These are phyloP conservation scores for Anseranas semipalmata DNA, from an alignment of 2,113 vertebrate species.

Conservation along the genomic window DNA sequence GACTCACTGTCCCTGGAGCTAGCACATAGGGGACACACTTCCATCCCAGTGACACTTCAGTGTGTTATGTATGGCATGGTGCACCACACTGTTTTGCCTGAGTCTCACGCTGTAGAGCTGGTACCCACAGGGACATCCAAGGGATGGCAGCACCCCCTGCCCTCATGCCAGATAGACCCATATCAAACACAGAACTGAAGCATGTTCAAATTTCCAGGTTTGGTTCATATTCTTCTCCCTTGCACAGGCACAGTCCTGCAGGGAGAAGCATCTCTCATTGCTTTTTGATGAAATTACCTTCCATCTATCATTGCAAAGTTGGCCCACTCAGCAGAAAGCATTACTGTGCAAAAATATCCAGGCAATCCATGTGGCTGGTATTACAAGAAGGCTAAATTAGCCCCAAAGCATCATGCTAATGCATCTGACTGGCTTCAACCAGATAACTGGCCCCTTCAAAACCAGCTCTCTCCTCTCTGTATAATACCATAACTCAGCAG, in stretches of 20 bases:
- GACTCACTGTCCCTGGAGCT: background rate
- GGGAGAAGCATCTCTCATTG: background rate
- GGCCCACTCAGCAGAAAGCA: background rate
- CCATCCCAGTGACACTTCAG: background rate
- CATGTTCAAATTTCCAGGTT: background rate
- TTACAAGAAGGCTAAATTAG: background rate
- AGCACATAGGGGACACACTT: background rate
- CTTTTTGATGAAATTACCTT: background rate
- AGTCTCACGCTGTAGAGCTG: accelerated
- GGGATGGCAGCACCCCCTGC: background rate
- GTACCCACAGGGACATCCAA: background rate
- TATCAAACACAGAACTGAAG: background rate
- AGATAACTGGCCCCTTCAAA: background rate
- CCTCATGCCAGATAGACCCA: too few relatives aligned
- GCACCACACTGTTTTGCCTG: accelerated
- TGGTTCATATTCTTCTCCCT: background rate
- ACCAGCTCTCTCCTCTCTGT: background rate
- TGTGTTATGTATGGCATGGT: accelerated
- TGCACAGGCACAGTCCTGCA: accelerated
- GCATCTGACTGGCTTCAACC: background rate
- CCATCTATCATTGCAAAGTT: background rate
- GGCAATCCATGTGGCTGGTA: background rate
- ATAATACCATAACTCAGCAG: accelerated
- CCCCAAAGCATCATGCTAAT: background rate
- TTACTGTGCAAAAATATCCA: background rate